Evolutionary conservation across 2,888 invertebrate species (phyloP).

Genomic region (Amblyjoppa fuscipennis): DNA sequence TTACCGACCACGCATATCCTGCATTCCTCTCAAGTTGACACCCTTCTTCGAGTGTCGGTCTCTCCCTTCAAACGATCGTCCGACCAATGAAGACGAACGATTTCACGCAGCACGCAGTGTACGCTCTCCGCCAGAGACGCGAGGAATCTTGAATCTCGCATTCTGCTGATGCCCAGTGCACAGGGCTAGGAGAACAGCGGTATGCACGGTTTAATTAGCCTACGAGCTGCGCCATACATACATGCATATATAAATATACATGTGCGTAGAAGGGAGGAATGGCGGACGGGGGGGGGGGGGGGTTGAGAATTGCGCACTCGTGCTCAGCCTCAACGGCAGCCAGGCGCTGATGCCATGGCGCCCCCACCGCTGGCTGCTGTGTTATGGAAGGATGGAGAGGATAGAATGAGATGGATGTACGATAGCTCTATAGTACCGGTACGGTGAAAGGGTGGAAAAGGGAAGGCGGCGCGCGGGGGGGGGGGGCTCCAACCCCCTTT

Average conservation of each 20-base stretch:
- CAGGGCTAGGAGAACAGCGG: conserved; percentile 51
- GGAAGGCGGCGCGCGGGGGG: conserved; percentile 60
- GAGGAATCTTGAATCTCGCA: conserved; percentile 61
- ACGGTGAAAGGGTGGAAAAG: conserved; percentile 56
- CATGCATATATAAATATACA: background rate
- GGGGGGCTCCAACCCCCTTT: conserved; percentile 72
- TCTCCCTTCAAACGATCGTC: background rate
- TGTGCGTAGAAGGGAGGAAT: background rate
- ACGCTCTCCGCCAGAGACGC: background rate
- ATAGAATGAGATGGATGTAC: conserved; percentile 34
- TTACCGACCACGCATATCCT: background rate
- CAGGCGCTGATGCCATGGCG: conserved; percentile 14
- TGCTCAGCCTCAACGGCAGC: conserved; percentile 19
- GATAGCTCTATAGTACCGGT: conserved; percentile 18
- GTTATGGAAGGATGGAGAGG: conserved; percentile 36
- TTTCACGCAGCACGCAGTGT: background rate
- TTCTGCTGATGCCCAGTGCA: conserved; percentile 64
- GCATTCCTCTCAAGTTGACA: background rate
- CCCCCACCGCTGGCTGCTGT: conserved; percentile 17
- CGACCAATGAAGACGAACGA: background rate
- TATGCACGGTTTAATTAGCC: conserved; percentile 70
- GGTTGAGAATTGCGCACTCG: conserved; percentile 34
- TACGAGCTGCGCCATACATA: conserved; percentile 55
- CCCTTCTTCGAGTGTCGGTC: background rate
- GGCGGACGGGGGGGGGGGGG: too few species aligned